Percentiles rank a stretch among this genome's conserved stretches.
These are phyloP conservation scores for Mustelus asterias DNA, from an alignment of 2,113 vertebrate genomes.

Conservation along the genomic window DNA sequence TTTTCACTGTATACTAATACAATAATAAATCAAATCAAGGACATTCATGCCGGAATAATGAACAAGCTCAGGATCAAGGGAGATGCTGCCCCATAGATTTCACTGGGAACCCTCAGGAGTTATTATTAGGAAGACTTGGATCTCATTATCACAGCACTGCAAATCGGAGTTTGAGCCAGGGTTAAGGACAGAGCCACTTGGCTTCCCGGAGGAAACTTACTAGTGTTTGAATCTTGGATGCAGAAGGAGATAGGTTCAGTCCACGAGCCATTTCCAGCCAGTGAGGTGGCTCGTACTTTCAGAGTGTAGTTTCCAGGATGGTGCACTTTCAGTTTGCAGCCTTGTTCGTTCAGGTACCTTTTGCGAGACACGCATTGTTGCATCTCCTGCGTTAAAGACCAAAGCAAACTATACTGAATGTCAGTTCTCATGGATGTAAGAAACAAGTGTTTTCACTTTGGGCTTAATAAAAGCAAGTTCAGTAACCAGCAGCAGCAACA, in stretches of 20 bases:
- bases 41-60: neutral
- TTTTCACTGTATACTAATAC: no score
- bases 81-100: neutral
- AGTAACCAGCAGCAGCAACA: no score
- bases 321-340: slow-evolving; percentile 69
- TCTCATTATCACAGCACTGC: neutral
- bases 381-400: slow-evolving; percentile 54
- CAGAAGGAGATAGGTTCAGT: slow-evolving; percentile 78
- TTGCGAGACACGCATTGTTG: slow-evolving; percentile 78
- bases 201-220: slow-evolving; percentile 22
- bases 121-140: neutral
- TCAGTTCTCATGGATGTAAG: neutral
- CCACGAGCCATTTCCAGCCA: slow-evolving; percentile 91
- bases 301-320: slow-evolving; percentile 90
- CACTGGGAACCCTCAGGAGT: neutral
- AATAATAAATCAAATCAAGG: no score
- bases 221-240: slow-evolving; percentile 60
- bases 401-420: neutral
- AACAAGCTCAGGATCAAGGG: neutral
- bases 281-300: slow-evolving; percentile 77
- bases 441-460: neutral
- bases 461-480: neutral
- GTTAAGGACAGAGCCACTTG: neutral
- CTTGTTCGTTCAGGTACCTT: slow-evolving; percentile 61
- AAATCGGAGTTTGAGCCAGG: neutral